Evolutionary conservation across 2,113 vertebrate species (phyloP).

Genomic region (Misgurnus anguillicaudatus): DNA sequence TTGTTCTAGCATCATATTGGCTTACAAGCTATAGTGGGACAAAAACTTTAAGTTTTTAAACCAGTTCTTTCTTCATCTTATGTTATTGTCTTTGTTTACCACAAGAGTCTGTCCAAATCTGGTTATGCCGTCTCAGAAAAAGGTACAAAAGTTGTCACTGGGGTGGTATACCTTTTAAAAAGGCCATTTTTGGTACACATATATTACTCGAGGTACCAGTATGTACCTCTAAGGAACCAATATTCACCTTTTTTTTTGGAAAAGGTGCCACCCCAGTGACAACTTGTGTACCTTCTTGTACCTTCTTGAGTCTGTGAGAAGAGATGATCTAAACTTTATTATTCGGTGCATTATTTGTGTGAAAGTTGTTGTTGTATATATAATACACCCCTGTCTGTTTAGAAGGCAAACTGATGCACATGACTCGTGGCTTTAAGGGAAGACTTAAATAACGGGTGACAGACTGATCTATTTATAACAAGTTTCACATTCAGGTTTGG

Average conservation of each 20-base stretch:
- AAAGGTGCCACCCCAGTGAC: too few species aligned
- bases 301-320: not conserved
- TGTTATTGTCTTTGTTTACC: not conserved
- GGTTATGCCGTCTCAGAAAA: not conserved
- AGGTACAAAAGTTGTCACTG: too few species aligned
- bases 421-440: conserved; percentile 45
- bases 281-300: too few species aligned
- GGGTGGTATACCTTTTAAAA: too few species aligned
- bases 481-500: conserved; percentile 70
- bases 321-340: not conserved
- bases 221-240: too few species aligned
- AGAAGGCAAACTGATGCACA: conserved; percentile 45
- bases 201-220: too few species aligned
- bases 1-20: too few species aligned
- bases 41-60: too few species aligned
- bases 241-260: too few species aligned
- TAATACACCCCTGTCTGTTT: conserved; percentile 39
- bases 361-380: conserved; percentile 4
- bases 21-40: too few species aligned
- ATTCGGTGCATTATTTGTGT: not conserved
- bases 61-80: not conserved
- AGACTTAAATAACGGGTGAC: conserved; percentile 47
- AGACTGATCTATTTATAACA: conserved; percentile 74
- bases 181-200: too few species aligned
- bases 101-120: not conserved